Base-by-base conservation (phyloP, 2,113 vertebrate genomes). In the Scartelaos histophorus region DNA sequence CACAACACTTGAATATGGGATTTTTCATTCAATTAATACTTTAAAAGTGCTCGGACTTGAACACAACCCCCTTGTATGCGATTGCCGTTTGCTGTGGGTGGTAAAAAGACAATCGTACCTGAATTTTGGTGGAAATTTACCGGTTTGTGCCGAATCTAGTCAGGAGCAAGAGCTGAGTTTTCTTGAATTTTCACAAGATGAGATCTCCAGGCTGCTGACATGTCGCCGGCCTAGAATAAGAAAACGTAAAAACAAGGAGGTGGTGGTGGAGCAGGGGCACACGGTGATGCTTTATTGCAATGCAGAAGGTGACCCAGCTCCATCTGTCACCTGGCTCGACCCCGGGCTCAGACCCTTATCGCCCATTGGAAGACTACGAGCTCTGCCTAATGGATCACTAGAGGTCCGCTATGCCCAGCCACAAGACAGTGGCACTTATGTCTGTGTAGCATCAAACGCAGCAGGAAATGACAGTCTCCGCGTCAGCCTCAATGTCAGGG, bases 11-110 rank as follows among this genome's bases (percentile, higher is more conserved):
- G 95, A 95, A 78, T 89, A 87, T 17, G 87, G 88, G 0, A 92
- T 81, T 47, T 95, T 97, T 78, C 93, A 95, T 61, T 94, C 95
- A 0, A 85, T 89, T 19, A 82, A 90, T 1, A 84, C 83, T 56
- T 79, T 97, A 5, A 91, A 91, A 78, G 89, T 89, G n/a, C 86
- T 97, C 17, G 80, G 93, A 19, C 85, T 97, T 22, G 94, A 95
- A 0, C 77, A 85, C 13, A 97, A 97, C 79, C 95, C 95, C 0
- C 71, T 97, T 25, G 90, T 91, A 1, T 97, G 96, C 0, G 96
- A 97, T 78, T 97, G 96, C 71, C 93, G 95, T 3, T 92, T 97
- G 67, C 91, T 95, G 53, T 97, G 95, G 96, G 73, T 96, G 47
- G 83, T 94, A 13, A 89, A 79, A 13, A 88, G 90, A 1, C 89